phyloP scores from a whole-genome alignment of 1,140 invertebrate species.

The Neodiprion lecontei region DNA sequence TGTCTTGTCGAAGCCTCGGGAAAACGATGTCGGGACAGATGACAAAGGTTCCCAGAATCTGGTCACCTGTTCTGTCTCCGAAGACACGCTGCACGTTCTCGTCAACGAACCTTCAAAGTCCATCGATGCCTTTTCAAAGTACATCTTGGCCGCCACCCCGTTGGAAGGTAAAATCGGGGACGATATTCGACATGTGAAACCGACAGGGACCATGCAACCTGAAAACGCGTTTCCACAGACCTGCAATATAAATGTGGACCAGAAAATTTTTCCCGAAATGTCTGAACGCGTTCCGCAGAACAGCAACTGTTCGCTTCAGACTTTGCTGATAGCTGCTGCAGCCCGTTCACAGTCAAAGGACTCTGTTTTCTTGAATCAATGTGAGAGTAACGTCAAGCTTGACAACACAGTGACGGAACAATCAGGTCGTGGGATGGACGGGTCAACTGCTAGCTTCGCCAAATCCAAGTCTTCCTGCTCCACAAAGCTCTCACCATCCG shows the following conservation, averaged over 20 bases:
- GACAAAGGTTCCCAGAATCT: background rate
- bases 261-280: background rate
- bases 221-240: background rate
- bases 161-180: background rate
- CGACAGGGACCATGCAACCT: background rate
- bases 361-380: background rate
- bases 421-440: conserved; percentile 11
- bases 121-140: background rate
- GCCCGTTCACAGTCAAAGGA: background rate
- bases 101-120: background rate
- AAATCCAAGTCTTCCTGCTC: conserved; percentile 23
- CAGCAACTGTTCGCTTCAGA: background rate
- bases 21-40: background rate
- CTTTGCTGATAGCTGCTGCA: background rate
- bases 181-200: background rate
- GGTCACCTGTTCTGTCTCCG: background rate
- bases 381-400: background rate
- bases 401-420: background rate
- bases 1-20: background rate
- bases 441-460: conserved; percentile 22
- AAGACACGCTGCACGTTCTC: background rate
- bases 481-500: conserved; percentile 27
- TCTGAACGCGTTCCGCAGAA: background rate
- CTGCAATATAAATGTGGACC: background rate
- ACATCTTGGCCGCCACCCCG: background rate